Evolutionary conservation across 2,888 invertebrate genomes (phyloP).

Genomic region (Carpatolechia fugitivella): DNA sequence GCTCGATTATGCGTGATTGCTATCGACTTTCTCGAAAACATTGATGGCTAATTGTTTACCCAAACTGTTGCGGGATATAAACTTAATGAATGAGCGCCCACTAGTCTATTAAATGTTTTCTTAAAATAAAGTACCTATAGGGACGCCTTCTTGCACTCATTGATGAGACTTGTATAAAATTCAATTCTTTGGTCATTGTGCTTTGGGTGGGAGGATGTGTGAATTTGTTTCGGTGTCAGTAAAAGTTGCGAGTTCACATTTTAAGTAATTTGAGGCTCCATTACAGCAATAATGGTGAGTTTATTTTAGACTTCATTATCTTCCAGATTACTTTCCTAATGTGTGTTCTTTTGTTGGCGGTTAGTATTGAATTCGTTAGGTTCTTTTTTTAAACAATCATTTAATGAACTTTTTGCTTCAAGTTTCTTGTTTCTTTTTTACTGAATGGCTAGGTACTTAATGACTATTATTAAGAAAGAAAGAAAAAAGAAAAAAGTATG

Average conservation of each 20-base stretch:
- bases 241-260: slow-evolving; percentile 3
- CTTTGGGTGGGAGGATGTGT: slow-evolving; percentile 24
- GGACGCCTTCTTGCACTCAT: slow-evolving; percentile 22
- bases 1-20: slow-evolving; percentile 21
- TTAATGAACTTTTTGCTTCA: too few species aligned
- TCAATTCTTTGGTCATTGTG: slow-evolving; percentile 45
- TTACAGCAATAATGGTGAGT: too few species aligned
- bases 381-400: too few species aligned
- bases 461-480: too few species aligned
- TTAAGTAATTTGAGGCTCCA: background rate
- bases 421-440: too few species aligned
- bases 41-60: slow-evolving; percentile 14
- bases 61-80: slow-evolving; percentile 6
- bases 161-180: slow-evolving; percentile 37
- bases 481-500: too few species aligned
- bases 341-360: too few species aligned
- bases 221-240: slow-evolving; percentile 15
- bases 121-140: background rate
- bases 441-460: too few species aligned
- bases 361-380: too few species aligned
- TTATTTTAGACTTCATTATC: too few species aligned
- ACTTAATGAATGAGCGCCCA: slow-evolving; percentile 25
- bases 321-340: too few species aligned
- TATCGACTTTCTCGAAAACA: slow-evolving; percentile 17
- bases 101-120: slow-evolving; percentile 12